Percentiles rank a stretch among this genome's conserved stretches.
Evolutionary conservation across 2,797 vertebrate genomes (phyloP).

Genomic region (Sebastes glaucus): DNA sequence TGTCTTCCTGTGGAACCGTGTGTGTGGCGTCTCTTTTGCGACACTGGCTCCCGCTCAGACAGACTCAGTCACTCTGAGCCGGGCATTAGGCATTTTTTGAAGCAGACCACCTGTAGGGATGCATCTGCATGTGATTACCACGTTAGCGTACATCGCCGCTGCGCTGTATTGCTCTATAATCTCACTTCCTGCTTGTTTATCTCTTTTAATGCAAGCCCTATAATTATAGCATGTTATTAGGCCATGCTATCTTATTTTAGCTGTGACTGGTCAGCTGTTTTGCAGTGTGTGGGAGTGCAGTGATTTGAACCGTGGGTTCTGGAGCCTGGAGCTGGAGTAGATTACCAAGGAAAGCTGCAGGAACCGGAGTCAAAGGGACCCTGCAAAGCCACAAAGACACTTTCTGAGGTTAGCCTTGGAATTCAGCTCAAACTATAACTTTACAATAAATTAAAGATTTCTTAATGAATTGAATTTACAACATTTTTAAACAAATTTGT

Average conservation of each 20-base stretch:
- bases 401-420: neutral
- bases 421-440: neutral
- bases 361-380: neutral
- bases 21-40: neutral
- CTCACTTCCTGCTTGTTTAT: constrained; percentile 23
- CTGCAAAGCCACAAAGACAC: neutral
- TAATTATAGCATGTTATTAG: constrained; percentile 46
- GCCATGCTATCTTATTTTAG: constrained; percentile 43
- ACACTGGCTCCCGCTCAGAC: neutral
- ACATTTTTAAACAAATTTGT: neutral
- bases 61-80: constrained; percentile 13
- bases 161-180: neutral
- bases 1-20: neutral
- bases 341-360: neutral
- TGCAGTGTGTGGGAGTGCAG: constrained; percentile 16
- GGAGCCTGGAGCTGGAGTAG: neutral
- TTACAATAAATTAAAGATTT: neutral
- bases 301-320: constrained; percentile 29
- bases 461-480: neutral
- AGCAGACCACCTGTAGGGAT: constrained; percentile 28
- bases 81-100: constrained; percentile 18
- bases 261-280: constrained; percentile 44
- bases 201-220: constrained; percentile 21
- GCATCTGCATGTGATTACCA: constrained; percentile 31
- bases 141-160: neutral